Conservation (phyloP, 1,140 invertebrate genomes). For the Heliconius melpomene region DNA sequence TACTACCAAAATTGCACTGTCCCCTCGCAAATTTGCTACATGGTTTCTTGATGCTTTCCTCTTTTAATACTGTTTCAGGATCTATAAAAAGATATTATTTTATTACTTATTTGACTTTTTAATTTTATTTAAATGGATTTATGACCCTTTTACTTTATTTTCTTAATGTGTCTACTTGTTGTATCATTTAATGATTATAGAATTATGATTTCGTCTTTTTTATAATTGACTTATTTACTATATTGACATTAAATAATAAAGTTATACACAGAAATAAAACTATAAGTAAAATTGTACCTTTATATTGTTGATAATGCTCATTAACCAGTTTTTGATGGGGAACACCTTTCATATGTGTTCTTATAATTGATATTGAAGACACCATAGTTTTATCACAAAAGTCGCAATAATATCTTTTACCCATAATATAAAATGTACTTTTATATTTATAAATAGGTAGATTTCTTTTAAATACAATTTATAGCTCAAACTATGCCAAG, state of each 20-base stretch:
- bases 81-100: slow-evolving; percentile 71
- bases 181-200: no score
- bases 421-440: slow-evolving; percentile 71
- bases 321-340: slow-evolving; percentile 83
- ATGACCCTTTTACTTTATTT: no score
- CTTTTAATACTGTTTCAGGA: slow-evolving; percentile 82
- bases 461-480: no score
- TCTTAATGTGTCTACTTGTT: no score
- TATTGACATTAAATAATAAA: no score
- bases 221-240: no score
- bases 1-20: slow-evolving; percentile 83
- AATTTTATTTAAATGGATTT: neutral
- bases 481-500: no score
- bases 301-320: slow-evolving; percentile 83
- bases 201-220: no score
- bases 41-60: slow-evolving; percentile 83
- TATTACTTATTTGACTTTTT: neutral
- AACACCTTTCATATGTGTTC: slow-evolving; percentile 84
- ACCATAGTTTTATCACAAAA: slow-evolving; percentile 87
- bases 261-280: no score
- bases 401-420: slow-evolving; percentile 85
- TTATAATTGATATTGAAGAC: slow-evolving; percentile 82
- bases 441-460: no score
- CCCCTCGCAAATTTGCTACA: slow-evolving; percentile 82
- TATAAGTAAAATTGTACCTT: slow-evolving; percentile 74